phyloP scores from a whole-genome alignment of 2,113 vertebrate genomes.

The Zosterops hypoxanthus region DNA sequence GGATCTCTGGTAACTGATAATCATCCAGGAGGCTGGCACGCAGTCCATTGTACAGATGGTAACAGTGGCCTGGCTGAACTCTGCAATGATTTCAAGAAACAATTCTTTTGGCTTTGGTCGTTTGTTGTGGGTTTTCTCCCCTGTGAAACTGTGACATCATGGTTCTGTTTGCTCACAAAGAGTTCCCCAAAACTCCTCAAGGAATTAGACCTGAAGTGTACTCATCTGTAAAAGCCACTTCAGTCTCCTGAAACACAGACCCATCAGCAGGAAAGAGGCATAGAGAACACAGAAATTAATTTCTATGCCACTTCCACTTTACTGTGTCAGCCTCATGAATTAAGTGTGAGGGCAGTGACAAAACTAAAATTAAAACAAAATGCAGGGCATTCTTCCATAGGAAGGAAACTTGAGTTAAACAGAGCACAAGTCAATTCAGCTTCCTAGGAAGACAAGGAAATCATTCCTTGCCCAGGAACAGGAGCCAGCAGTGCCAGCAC shows the following conservation, averaged over 20 bases:
- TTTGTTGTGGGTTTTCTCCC: not conserved
- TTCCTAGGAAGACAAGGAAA: not conserved
- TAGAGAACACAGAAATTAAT: not conserved
- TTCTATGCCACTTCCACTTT: not conserved
- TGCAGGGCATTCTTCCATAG: not conserved
- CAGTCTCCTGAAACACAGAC: not conserved
- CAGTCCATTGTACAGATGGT: constrained; percentile 93
- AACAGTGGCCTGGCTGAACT: constrained; percentile 94
- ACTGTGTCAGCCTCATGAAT: not conserved
- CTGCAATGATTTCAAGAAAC: constrained; percentile 64
- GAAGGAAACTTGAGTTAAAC: not conserved
- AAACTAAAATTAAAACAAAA: not conserved
- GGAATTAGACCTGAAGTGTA: not conserved
- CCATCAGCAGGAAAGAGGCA: not conserved
- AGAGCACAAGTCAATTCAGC: not conserved
- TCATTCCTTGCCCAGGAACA: not conserved
- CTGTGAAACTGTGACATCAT: not conserved
- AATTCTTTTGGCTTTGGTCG: fast-evolving
- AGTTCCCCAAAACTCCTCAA: not conserved
- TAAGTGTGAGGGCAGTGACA: not conserved
- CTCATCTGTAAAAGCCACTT: not conserved
- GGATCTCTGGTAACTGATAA: constrained; percentile 95
- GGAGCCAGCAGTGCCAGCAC: not conserved
- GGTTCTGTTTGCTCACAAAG: not conserved
- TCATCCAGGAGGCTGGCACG: constrained; percentile 91